phyloP scores from a whole-genome alignment of 2,113 vertebrate species.

The Osmerus eperlanus region DNA sequence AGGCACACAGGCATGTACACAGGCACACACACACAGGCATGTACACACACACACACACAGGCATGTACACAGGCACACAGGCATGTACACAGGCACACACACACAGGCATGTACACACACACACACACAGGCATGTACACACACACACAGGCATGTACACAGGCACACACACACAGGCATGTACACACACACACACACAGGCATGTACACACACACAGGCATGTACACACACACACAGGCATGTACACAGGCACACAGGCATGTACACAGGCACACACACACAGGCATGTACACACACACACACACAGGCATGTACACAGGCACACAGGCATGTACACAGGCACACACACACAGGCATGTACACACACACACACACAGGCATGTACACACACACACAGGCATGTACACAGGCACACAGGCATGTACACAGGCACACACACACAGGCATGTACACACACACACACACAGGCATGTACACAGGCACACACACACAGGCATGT shows the following conservation, averaged over 20 bases:
- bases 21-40: too few relatives aligned
- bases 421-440: too few relatives aligned
- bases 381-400: slow-evolving; percentile 2
- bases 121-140: too few relatives aligned
- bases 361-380: neutral
- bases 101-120: neutral
- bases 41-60: neutral
- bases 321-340: too few relatives aligned
- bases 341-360: too few relatives aligned
- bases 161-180: too few relatives aligned
- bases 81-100: neutral
- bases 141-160: neutral
- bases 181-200: too few relatives aligned
- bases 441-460: too few relatives aligned
- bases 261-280: too few relatives aligned
- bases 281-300: too few relatives aligned
- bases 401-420: neutral
- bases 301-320: too few relatives aligned
- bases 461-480: neutral
- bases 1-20: neutral
- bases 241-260: too few relatives aligned
- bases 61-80: neutral
- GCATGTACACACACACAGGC: neutral
- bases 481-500: neutral
- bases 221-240: neutral